phyloP scores from a whole-genome alignment of 1,140 invertebrate genomes.

The Lasioglossum albipes region DNA sequence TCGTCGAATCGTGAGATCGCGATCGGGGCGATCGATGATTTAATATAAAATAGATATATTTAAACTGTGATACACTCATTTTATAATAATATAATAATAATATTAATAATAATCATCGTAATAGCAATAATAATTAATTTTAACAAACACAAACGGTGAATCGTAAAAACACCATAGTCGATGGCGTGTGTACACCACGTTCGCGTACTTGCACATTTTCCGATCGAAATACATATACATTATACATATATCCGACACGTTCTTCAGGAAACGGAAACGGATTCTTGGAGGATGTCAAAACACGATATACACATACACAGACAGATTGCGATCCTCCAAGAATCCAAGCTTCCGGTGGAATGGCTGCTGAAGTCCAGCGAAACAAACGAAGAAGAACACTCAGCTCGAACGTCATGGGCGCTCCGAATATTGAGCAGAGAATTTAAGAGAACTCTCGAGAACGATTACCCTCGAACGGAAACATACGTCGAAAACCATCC shows the following conservation, averaged over 20 bases:
- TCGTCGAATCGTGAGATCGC: not conserved
- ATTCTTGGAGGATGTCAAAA: slow-evolving; percentile 20
- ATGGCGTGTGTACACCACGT: slow-evolving; percentile 49
- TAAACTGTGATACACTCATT: slow-evolving; percentile 75
- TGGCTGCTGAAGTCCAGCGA: slow-evolving; percentile 47
- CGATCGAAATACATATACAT: slow-evolving; percentile 24
- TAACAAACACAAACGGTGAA: slow-evolving; percentile 64
- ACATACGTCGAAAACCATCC: slow-evolving; percentile 14
- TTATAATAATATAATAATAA: slow-evolving; percentile 60
- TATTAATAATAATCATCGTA: slow-evolving; percentile 51
- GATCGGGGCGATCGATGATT: slow-evolving; percentile 52
- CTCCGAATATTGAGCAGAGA: slow-evolving; percentile 53
- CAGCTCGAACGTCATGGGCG: slow-evolving; percentile 3
- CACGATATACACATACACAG: not conserved
- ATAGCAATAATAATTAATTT: slow-evolving; percentile 62
- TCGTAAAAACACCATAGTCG: slow-evolving; percentile 60
- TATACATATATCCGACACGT: slow-evolving; percentile 15
- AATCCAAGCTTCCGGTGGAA: slow-evolving; percentile 50
- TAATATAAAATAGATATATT: slow-evolving; percentile 77
- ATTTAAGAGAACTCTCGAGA: slow-evolving; percentile 39
- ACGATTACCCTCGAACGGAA: slow-evolving; percentile 13
- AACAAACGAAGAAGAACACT: slow-evolving; percentile 25
- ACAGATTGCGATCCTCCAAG: slow-evolving; percentile 17
- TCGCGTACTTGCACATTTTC: slow-evolving; percentile 45
- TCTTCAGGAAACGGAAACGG: slow-evolving; percentile 34